Evolutionary conservation across 2,888 invertebrate species (phyloP).

Genomic region (Julus scandinavius): DNA sequence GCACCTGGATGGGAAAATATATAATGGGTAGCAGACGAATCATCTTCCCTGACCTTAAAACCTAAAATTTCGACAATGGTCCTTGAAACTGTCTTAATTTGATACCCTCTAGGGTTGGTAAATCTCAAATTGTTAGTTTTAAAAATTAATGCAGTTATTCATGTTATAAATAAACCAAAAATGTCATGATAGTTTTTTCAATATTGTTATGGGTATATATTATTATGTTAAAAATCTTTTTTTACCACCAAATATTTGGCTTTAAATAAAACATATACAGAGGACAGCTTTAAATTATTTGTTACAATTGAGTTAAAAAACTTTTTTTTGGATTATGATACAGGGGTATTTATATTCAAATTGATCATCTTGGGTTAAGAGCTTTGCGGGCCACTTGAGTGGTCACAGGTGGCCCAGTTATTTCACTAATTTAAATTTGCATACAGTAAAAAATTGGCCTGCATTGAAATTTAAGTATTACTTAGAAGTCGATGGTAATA

Average conservation of each 20-base stretch:
- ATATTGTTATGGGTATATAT: background rate
- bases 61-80: constrained; percentile 20
- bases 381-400: background rate
- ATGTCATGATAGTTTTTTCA: background rate
- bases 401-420: background rate
- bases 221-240: background rate
- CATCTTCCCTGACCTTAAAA: constrained; percentile 14
- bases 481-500: background rate
- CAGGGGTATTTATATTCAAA: background rate
- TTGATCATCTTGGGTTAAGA: background rate
- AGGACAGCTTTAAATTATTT: too few relatives aligned
- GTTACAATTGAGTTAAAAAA: too few relatives aligned
- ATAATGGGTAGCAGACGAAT: background rate
- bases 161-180: background rate
- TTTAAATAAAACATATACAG: too few relatives aligned
- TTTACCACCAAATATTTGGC: too few relatives aligned
- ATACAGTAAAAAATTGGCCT: constrained; percentile 3
- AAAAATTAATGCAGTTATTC: background rate
- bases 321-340: too few relatives aligned
- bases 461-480: background rate
- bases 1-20: background rate
- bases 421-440: background rate
- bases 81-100: background rate
- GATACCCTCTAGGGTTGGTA: background rate
- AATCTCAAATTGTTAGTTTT: background rate